Percentiles rank a stretch among this genome's conserved stretches.
Conservation (phyloP, 2,797 vertebrate genomes). For the Prionace glauca region DNA sequence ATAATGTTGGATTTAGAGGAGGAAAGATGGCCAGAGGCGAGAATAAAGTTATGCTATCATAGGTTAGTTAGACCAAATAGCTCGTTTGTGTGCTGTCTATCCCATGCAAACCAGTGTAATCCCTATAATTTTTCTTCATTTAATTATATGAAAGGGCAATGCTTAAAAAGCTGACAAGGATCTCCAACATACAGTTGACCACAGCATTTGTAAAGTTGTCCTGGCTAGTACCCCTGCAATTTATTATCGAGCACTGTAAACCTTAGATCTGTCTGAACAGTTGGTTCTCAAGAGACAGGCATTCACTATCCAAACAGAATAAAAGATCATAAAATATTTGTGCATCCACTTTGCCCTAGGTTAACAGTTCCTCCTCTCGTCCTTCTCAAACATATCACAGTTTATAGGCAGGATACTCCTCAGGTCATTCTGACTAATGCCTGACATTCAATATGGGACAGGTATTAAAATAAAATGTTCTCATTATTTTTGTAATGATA, state of each 20-base stretch:
- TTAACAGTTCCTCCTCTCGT: background rate
- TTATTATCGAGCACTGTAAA: background rate
- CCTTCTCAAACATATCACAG: background rate
- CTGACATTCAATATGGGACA: background rate
- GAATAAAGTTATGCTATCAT: background rate
- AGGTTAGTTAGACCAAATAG: background rate
- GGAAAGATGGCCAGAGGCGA: background rate
- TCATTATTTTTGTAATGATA: background rate
- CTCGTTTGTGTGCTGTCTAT: background rate
- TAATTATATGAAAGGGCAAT: background rate
- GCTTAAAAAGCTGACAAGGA: background rate
- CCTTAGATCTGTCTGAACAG: background rate
- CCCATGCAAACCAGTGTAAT: background rate
- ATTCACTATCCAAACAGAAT: conserved; percentile 7
- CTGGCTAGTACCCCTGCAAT: background rate
- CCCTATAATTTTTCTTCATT: background rate
- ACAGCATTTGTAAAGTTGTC: background rate
- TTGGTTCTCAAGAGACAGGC: background rate
- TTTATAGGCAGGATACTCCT: background rate
- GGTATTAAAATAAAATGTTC: background rate
- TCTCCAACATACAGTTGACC: background rate
- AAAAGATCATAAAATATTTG: background rate
- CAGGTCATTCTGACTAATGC: background rate
- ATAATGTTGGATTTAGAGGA: background rate
- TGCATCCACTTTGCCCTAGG: background rate